Conservation (phyloP, 2,888 invertebrate genomes). For the Drosophila picticornis region DNA sequence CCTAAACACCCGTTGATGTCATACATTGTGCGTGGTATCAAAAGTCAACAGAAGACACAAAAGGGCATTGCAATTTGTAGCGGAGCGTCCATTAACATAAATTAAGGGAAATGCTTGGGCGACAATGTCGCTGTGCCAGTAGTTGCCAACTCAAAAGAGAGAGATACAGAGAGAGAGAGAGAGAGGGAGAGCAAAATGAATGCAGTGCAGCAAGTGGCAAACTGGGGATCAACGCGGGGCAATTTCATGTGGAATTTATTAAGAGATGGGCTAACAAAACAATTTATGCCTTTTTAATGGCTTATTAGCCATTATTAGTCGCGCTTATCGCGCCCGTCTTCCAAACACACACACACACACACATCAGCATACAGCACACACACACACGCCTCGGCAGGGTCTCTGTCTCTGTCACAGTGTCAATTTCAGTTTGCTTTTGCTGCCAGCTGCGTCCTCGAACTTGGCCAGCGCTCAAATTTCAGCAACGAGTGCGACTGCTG, state of each 20-base stretch:
- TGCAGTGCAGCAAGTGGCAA: slow-evolving; percentile 65
- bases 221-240: slow-evolving; percentile 36
- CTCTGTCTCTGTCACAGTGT: slow-evolving; percentile 37
- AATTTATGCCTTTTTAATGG: slow-evolving; percentile 84
- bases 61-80: slow-evolving; percentile 81
- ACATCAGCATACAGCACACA: background rate
- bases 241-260: slow-evolving; percentile 79
- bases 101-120: slow-evolving; percentile 68
- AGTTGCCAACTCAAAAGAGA: slow-evolving; percentile 2
- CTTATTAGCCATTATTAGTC: slow-evolving; percentile 84
- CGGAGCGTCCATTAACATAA: slow-evolving; percentile 82
- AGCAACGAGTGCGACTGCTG: slow-evolving; percentile 38
- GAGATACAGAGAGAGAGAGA: background rate
- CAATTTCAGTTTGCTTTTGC: slow-evolving; percentile 47
- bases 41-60: slow-evolving; percentile 51
- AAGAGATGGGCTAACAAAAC: slow-evolving; percentile 83
- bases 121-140: slow-evolving; percentile 49
- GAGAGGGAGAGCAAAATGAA: slow-evolving; percentile 31
- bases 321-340: slow-evolving; percentile 80
- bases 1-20: slow-evolving; percentile 7
- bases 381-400: slow-evolving; percentile 4
- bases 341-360: slow-evolving; percentile 36
- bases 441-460: slow-evolving; percentile 61
- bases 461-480: slow-evolving; percentile 67
- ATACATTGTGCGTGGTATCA: slow-evolving; percentile 31